Evolutionary conservation across 1,140 invertebrate species (phyloP), one percentile per base, ranked within the genome.

Genomic region (Trachelipus rathkii): DNA sequence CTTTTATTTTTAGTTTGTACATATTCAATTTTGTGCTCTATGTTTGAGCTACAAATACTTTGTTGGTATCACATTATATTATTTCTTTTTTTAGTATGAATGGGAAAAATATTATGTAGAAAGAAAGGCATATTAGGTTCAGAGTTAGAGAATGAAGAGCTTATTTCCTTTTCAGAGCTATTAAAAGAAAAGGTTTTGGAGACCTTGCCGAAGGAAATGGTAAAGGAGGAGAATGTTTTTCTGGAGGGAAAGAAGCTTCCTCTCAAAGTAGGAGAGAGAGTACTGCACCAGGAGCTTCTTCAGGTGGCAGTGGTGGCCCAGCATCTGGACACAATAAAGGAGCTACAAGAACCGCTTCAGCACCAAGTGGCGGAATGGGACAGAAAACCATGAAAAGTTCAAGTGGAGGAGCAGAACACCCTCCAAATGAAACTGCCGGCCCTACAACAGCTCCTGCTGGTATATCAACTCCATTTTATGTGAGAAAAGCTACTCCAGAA

Each of bases 371-470:
- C 11, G 50, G 50, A 60, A 11, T 23, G 10, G 68, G 19, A 11
- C 21, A 11, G 11, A 70, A 33, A 21, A 24, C 60, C 1, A 44
- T 46, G 45, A 71, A 76, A 24, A 74, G 75, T 60, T 43, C 19
- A 44, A 44, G 45, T 11, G 23, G 60, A 67, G 66, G 72, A 33
- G 66, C 43, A n/a, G 71, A 21, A 0, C 69, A 71, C 50, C 66
- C 71, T 19, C 44, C 74, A 19, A 66, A 70, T 8, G 24, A 74
- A 10, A 72, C 70, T 60, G 77, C 74, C 13, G 74, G 44, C 43
- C 76, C 74, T 77, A 75, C 74, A 10, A 72, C 66, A 24, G 78
- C 60, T 46, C 75, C 75, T 15, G 76, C 74, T 23, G 71, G 66
- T 33, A 50, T 74, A 10, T 76, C 75, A 43, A 75, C 67, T 15